These are phyloP conservation scores for Oceanites oceanicus DNA, from an alignment of 2,113 vertebrate species.

Conservation along the genomic window DNA sequence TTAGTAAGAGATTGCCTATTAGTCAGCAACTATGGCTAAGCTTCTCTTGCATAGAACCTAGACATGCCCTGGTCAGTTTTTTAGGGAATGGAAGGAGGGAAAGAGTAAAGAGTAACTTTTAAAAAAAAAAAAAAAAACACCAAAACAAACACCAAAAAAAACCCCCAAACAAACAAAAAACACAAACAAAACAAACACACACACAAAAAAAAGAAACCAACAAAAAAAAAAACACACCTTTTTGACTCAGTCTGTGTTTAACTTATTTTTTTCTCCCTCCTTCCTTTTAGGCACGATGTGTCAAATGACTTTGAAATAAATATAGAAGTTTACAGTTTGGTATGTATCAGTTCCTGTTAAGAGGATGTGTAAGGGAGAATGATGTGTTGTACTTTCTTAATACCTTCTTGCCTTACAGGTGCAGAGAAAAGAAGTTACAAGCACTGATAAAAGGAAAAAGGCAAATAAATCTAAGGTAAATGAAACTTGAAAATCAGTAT, in stretches of 20 bases:
- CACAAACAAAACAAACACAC: neutral
- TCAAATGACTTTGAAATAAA: constrained; percentile 90
- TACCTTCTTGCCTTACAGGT: constrained; percentile 73
- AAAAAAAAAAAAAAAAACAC: neutral
- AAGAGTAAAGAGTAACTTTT: neutral
- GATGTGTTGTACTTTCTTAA: neutral
- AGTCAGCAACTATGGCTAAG: neutral
- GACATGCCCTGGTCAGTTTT: neutral
- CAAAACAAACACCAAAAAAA: too few species aligned
- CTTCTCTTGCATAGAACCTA: neutral
- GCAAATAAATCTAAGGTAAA: constrained; percentile 90
- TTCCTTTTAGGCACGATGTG: constrained; percentile 81
- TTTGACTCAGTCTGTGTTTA: neutral
- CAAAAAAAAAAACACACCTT: neutral
- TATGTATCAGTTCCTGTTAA: constrained; percentile 71
- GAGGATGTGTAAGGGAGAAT: neutral
- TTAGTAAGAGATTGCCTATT: neutral
- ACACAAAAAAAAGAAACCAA: too few species aligned
- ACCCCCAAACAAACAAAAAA: too few species aligned
- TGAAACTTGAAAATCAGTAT: neutral
- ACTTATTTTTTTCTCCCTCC: neutral
- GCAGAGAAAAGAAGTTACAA: constrained; percentile 81
- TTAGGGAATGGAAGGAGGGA: neutral
- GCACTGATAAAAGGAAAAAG: constrained; percentile 91
- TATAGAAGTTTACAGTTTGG: constrained; percentile 90